phyloP scores from a whole-genome alignment of 1,140 invertebrate species.

The Contarinia nasturtii region DNA sequence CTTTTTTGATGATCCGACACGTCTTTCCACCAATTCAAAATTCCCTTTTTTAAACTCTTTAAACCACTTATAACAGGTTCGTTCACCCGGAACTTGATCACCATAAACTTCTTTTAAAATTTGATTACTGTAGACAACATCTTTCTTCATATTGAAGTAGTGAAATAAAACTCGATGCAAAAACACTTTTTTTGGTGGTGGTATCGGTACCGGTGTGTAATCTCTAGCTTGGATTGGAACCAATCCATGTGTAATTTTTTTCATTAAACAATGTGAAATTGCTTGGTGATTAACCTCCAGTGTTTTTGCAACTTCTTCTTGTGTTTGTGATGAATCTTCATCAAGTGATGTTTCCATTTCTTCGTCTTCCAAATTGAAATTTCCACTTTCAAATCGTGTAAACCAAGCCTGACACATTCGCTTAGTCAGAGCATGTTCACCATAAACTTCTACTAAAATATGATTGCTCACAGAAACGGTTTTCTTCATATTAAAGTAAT shows the following conservation, averaged over 20 bases:
- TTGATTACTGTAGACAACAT: slow-evolving; percentile 6
- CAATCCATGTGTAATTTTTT: no score
- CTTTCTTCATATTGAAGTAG: slow-evolving; percentile 9
- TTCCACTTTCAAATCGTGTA: slow-evolving; percentile 7
- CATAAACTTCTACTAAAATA: slow-evolving; percentile 6
- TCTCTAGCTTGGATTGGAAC: no score
- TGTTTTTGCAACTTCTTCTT: no score
- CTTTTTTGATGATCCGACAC: no score
- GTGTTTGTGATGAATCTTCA: no score
- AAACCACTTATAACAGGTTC: slow-evolving; percentile 9
- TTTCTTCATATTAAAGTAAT: slow-evolving; percentile 9
- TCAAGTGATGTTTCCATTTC: slow-evolving; percentile 5
- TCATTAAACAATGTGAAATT: no score
- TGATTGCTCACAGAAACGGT: slow-evolving; percentile 6
- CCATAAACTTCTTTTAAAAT: slow-evolving; percentile 6
- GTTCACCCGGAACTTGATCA: slow-evolving; percentile 9
- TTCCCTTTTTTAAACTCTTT: slow-evolving; percentile 6
- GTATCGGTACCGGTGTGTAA: no score
- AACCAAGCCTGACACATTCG: slow-evolving; percentile 8
- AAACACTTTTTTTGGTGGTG: no score
- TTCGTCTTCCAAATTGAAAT: slow-evolving; percentile 2
- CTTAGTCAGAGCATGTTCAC: slow-evolving; percentile 9
- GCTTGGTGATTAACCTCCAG: no score
- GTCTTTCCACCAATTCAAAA: slow-evolving; percentile 3
- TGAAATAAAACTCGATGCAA: no score